Evolutionary conservation across 1,140 invertebrate species (phyloP), one percentile per base, ranked within the genome.

Genomic region (Carcinoscorpius rotundicauda): DNA sequence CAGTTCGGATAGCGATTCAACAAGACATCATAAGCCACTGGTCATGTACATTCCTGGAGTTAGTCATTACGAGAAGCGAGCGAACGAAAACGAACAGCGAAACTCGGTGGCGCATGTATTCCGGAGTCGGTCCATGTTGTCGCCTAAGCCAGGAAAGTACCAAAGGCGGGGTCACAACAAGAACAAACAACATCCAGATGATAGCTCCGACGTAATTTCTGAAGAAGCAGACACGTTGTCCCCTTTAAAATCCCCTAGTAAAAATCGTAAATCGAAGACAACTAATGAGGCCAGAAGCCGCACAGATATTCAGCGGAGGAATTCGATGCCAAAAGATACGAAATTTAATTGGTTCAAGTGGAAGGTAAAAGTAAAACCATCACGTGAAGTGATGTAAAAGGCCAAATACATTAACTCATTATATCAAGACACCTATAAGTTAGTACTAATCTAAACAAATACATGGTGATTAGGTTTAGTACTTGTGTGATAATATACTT

Each of bases 301-400:
- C 3, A 67, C n/a, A 57, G 66, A 68, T 61, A 64, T 68, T 52
- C 64, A 65, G 55, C 56, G 68, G 29, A 61, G 68, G 6, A 58
- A 69, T 59, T 66, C 68, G 4, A 69, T 69, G 65, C 68, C 68
- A 5, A 69, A 69, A 55, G 66, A 67, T 57, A 66, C 65, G n/a
- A 69, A 69, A 51, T 69, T 69, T 63, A 62, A 62, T 4, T 69
- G 68, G 68, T 51, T 69, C 5, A 69, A 69, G 60, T 69, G 68
- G 68, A 64, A 55, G 57, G 61, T 69, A 11, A 69, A 62, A 61
- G 68, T 60, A 58, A 69, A 69, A 60, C 68, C 68, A n/a, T 69
- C 68, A 5, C 51, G 68, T 49, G 68, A 69, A 58, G 29, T 29
- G 29, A 29, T 29, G 29, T 29, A 29, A 29, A 29, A 29, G 29